phyloP scores from a whole-genome alignment of 1,140 invertebrate genomes.

The Archivesica marissinica region DNA sequence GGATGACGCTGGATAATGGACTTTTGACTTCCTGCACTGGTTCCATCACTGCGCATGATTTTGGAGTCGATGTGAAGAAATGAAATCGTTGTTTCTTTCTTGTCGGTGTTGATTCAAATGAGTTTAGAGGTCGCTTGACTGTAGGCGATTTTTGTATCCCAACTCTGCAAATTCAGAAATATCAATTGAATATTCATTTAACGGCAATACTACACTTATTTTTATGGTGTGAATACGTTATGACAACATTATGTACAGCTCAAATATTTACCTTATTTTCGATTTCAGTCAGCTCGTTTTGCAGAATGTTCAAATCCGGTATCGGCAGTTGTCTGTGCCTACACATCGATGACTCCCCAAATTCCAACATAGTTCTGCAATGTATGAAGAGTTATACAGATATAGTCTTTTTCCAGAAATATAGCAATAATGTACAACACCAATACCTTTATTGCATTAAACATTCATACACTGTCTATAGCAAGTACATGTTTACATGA shows the following conservation, averaged over 20 bases:
- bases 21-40: not conserved
- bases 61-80: not conserved
- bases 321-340: not conserved
- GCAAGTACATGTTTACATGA: too few species aligned
- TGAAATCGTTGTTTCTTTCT: not conserved
- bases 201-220: not conserved
- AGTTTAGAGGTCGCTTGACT: not conserved
- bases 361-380: not conserved
- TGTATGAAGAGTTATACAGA: too few species aligned
- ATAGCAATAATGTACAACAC: too few species aligned
- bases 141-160: not conserved
- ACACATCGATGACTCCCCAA: not conserved
- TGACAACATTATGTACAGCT: not conserved
- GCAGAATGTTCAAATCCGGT: not conserved
- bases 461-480: too few species aligned
- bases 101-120: not conserved
- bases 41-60: not conserved
- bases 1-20: constrained; percentile 9
- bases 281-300: not conserved
- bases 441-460: too few species aligned
- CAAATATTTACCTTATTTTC: not conserved
- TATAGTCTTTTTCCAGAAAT: too few species aligned
- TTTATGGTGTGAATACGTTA: not conserved
- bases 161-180: not conserved
- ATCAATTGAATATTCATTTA: not conserved